Conservation (phyloP, 2,888 invertebrate genomes). For the Cetonia aurata region DNA sequence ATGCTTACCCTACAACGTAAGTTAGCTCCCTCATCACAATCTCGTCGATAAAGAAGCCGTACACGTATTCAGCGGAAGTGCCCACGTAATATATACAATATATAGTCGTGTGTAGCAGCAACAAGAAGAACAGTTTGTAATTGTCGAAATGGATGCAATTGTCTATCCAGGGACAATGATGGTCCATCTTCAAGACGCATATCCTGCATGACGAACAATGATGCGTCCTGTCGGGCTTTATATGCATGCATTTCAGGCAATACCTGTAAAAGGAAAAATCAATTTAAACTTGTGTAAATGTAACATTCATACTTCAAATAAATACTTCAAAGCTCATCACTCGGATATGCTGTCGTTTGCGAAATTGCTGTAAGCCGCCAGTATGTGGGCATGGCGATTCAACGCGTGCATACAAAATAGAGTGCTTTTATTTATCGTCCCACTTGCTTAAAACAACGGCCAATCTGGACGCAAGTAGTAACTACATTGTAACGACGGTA, state of each 20-base stretch:
- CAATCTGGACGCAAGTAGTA: too few species aligned
- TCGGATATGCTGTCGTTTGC: too few species aligned
- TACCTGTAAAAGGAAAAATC: conserved; percentile 50
- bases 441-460: too few species aligned
- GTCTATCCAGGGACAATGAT: conserved; percentile 60
- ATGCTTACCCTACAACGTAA: conserved; percentile 40
- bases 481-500: too few species aligned
- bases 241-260: conserved; percentile 55
- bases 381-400: too few species aligned
- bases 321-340: too few species aligned
- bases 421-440: too few species aligned
- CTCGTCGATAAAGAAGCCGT: neutral
- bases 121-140: conserved; percentile 57
- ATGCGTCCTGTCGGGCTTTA: conserved; percentile 60
- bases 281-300: too few species aligned
- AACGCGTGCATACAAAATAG: too few species aligned
- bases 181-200: conserved; percentile 61
- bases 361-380: too few species aligned
- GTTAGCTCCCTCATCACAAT: conserved; percentile 22
- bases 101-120: conserved; percentile 52
- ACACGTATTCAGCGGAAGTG: conserved; percentile 40
- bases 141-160: conserved; percentile 59
- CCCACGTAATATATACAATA: conserved; percentile 38
- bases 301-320: too few species aligned
- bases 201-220: conserved; percentile 57